Base-by-base conservation (phyloP, 2,113 vertebrate genomes). In the Pavo muticus region DNA sequence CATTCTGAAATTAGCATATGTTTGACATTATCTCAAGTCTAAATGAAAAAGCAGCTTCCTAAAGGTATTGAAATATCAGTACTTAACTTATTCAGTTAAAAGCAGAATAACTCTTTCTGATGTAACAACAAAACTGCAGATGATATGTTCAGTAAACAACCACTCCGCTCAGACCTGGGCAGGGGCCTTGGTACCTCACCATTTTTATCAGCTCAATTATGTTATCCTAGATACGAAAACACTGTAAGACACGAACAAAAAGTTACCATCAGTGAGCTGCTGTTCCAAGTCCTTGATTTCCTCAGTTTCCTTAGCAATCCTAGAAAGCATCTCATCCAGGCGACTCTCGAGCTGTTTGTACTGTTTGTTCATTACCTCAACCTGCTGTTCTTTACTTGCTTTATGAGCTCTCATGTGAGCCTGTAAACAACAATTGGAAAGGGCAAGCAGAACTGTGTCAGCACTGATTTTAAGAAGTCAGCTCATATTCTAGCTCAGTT, bases 231-330 rank as follows among this genome's bases (percentile, higher is more conserved):
- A 14, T 1, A 27, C 10, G 56, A 56, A 70, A 79, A 70, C 3
- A 21, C 25, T 12, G 4, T 7, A 63, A 74, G 18, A n/a, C 8
- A 63, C 24, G 54, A 19, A 57, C 52, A 14, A 10, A 4, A 24
- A 52, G 7, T 86, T 91, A 99, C 99, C 98, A 23, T 99, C 98
- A 2, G 99, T 99, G 70, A 99, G 98, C 94, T 99, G 99, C 74
- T 99, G 98, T 95, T 99, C 99, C 97, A 99, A 97, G 85, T 99
- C 99, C 96, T 98, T 98, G 96, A 99, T 99, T 95, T 99, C 99
- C 96, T 99, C 98, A 0, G 99, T 99, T 96, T 99, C 99, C 91
- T 97, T 98, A 47, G 98, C 98, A 77, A 99, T 99, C 79, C 99
- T 98, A 64, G 98, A 98, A 48, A 99, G 97, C 97, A 98, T 98